Evolutionary conservation across 1,140 invertebrate genomes (phyloP).

Genomic region (Dendroctonus valens): DNA sequence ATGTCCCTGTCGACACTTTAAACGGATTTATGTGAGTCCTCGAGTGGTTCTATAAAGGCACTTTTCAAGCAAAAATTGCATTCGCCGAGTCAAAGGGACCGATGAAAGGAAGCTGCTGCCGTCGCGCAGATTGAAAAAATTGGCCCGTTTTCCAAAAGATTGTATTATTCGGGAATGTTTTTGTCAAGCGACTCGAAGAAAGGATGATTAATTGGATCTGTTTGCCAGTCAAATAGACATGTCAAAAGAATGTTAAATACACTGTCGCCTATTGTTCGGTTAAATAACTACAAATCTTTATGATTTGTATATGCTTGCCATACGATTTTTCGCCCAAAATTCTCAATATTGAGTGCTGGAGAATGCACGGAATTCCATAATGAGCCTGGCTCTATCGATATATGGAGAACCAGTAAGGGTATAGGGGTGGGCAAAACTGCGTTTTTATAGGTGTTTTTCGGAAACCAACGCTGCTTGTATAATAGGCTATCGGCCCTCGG

Average conservation of each 20-base stretch:
- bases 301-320: no score
- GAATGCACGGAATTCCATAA: no score
- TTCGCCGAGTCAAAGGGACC: conserved; percentile 37
- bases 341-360: no score
- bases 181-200: conserved; percentile 23
- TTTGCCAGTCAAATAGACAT: conserved; percentile 6
- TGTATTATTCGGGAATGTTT: conserved; percentile 7
- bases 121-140: conserved; percentile 24
- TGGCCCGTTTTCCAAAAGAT: conserved; percentile 6
- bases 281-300: conserved; percentile 14
- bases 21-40: conserved; percentile 40
- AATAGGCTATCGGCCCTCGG: no score
- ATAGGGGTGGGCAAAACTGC: no score
- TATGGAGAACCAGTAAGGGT: no score
- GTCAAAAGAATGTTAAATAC: conserved; percentile 16
- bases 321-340: no score
- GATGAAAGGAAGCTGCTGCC: conserved; percentile 33
- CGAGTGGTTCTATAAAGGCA: conserved; percentile 40
- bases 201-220: conserved; percentile 32
- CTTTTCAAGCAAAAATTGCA: conserved; percentile 42
- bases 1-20: conserved; percentile 42
- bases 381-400: no score
- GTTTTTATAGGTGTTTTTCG: no score
- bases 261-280: conserved; percentile 4
- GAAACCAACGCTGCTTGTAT: no score